phyloP scores from a whole-genome alignment of 2,113 vertebrate genomes.

The Microtus oregoni region DNA sequence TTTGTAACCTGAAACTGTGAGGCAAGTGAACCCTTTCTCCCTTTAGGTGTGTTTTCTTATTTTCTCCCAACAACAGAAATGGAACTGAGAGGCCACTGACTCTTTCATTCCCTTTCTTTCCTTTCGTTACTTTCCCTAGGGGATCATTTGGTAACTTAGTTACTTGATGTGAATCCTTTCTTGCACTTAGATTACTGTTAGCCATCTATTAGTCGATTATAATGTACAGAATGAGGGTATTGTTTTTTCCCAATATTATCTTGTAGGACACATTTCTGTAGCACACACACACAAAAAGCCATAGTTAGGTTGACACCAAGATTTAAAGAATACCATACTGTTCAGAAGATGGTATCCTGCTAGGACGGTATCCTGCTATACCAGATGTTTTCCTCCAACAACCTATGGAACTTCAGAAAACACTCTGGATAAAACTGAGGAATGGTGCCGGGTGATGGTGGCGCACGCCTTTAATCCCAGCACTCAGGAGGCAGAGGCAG shows the following conservation, averaged over 20 bases:
- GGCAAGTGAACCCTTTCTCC: neutral
- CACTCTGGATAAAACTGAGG: constrained; percentile 13
- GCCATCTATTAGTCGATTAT: neutral
- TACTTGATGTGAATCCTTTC: constrained; percentile 56
- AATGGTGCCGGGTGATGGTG: neutral
- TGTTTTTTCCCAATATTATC: constrained; percentile 17
- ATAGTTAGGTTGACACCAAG: neutral
- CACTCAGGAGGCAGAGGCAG: too few species aligned
- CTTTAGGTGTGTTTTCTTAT: neutral
- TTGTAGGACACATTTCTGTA: constrained; percentile 50
- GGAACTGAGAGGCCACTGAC: neutral
- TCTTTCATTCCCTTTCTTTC: neutral
- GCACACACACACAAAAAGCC: neutral
- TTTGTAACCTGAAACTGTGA: neutral
- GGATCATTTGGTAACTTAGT: constrained; percentile 62
- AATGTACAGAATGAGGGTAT: neutral
- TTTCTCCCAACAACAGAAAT: constrained; percentile 7
- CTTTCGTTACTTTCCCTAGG: neutral
- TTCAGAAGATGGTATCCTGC: neutral
- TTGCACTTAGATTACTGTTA: neutral
- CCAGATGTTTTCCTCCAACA: constrained; percentile 41
- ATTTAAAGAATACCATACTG: neutral
- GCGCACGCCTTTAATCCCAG: too few species aligned
- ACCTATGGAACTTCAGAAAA: neutral
- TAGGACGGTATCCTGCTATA: neutral